These are phyloP conservation scores for Eueremaeus valkanovi DNA, from an alignment of 2,888 invertebrate genomes.

Conservation along the genomic window DNA sequence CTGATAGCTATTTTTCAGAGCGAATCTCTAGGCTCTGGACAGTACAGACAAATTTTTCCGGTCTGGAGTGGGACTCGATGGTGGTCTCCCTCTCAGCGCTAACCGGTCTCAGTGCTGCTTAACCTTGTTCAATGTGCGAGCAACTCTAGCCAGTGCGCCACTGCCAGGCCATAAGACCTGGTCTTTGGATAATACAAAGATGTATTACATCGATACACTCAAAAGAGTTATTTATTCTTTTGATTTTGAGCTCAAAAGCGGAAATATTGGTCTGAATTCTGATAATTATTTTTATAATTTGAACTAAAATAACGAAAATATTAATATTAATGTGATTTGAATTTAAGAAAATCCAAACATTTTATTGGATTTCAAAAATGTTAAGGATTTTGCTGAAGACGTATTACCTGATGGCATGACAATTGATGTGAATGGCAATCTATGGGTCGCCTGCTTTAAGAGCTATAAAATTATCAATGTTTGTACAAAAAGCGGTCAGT, in stretches of 20 bases:
- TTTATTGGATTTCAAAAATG: slow-evolving; percentile 48
- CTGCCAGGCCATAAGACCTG: too few relatives aligned
- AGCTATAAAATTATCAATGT: slow-evolving; percentile 62
- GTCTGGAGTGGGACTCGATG: too few relatives aligned
- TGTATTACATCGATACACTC: slow-evolving; percentile 74
- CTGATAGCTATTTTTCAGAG: too few relatives aligned
- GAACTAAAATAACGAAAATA: too few relatives aligned
- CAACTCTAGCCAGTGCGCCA: too few relatives aligned
- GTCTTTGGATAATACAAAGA: slow-evolving; percentile 64
- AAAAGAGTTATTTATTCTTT: slow-evolving; percentile 60
- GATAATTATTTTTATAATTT: slow-evolving; percentile 28
- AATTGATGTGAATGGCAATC: slow-evolving; percentile 69
- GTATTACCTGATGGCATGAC: slow-evolving; percentile 61
- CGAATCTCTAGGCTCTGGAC: too few relatives aligned
- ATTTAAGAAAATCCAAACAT: slow-evolving; percentile 49
- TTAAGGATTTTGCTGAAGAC: slow-evolving; percentile 38
- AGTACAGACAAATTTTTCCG: too few relatives aligned
- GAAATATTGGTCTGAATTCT: slow-evolving; percentile 61
- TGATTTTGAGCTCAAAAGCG: slow-evolving; percentile 63
- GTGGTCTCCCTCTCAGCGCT: too few relatives aligned
- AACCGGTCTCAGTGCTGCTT: too few relatives aligned
- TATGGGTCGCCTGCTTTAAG: slow-evolving; percentile 71
- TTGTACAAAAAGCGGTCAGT: slow-evolving; percentile 52
- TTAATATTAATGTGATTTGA: too few relatives aligned
- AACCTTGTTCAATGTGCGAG: too few relatives aligned